Evolutionary conservation across 1,140 invertebrate genomes (phyloP).

Genomic region (Lordiphosa collinella): DNA sequence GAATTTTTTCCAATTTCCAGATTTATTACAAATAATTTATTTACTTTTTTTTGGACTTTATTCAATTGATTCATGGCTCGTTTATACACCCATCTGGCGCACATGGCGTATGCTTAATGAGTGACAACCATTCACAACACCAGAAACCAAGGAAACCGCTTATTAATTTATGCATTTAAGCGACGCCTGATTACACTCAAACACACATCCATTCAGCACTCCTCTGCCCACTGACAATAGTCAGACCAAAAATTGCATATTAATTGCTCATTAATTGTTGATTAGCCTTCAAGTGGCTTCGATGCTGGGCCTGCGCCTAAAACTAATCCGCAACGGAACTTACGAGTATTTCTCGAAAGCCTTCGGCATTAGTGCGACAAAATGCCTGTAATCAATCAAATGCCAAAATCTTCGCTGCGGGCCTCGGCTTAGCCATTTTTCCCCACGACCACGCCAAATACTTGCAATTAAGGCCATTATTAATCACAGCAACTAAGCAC

Average conservation of each 20-base stretch:
- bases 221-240: constrained; percentile 3
- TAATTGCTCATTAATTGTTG: constrained; percentile 78
- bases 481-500: constrained; percentile 70
- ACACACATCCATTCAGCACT: constrained; percentile 1
- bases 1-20: too few relatives aligned
- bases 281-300: constrained; percentile 60
- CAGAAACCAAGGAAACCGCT: constrained; percentile 9
- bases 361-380: constrained; percentile 61
- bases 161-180: constrained; percentile 68
- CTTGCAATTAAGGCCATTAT: constrained; percentile 74
- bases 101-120: constrained; percentile 20
- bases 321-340: constrained; percentile 40
- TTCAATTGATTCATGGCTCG: constrained; percentile 10
- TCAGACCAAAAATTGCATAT: constrained; percentile 62
- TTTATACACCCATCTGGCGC: constrained; percentile 3
- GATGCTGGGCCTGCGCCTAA: constrained; percentile 10
- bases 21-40: too few relatives aligned
- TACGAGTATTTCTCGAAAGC: constrained; percentile 38
- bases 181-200: constrained; percentile 33
- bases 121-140: constrained; percentile 1
- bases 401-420: constrained; percentile 16
- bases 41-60: not conserved
- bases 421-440: constrained; percentile 17
- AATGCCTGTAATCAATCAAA: constrained; percentile 75
- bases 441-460: constrained; percentile 44